Evolutionary conservation across 2,797 vertebrate species (phyloP).

Genomic region (Lacerta bilineata): DNA sequence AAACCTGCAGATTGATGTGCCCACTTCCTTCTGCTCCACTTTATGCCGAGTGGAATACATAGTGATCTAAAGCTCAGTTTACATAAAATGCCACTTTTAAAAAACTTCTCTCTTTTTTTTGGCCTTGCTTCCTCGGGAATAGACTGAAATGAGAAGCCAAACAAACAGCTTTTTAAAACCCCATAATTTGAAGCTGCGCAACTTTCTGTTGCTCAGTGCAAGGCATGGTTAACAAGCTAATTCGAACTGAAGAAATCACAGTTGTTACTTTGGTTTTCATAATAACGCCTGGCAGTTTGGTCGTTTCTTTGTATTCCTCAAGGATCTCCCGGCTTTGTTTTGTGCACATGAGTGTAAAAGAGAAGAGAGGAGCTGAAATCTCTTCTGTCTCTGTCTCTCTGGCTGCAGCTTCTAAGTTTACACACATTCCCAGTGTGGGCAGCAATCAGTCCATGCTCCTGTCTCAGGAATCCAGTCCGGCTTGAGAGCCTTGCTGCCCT

Average conservation of each 20-base stretch:
- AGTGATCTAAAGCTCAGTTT: neutral
- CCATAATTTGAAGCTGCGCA: neutral
- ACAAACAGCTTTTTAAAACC: neutral
- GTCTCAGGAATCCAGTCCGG: constrained; percentile 71
- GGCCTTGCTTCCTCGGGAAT: neutral
- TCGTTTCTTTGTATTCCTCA: neutral
- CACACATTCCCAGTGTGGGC: constrained; percentile 63
- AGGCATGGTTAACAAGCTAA: neutral
- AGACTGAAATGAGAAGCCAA: neutral
- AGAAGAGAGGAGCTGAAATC: constrained; percentile 18
- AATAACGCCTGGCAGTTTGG: neutral
- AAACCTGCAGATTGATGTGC: neutral
- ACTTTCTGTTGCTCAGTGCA: neutral
- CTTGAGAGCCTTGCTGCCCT: constrained; percentile 76
- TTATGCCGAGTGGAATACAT: neutral
- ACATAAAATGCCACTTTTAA: neutral
- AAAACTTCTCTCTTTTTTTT: no score
- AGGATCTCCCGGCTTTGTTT: constrained; percentile 10
- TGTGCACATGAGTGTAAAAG: constrained; percentile 35
- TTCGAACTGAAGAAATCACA: neutral
- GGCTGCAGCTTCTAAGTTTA: constrained; percentile 63
- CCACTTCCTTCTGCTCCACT: neutral
- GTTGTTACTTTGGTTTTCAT: neutral
- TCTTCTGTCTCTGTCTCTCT: neutral
- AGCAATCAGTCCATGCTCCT: constrained; percentile 66